Conservation (phyloP, 2,797 vertebrate genomes). For the Alexandromys oeconomus region DNA sequence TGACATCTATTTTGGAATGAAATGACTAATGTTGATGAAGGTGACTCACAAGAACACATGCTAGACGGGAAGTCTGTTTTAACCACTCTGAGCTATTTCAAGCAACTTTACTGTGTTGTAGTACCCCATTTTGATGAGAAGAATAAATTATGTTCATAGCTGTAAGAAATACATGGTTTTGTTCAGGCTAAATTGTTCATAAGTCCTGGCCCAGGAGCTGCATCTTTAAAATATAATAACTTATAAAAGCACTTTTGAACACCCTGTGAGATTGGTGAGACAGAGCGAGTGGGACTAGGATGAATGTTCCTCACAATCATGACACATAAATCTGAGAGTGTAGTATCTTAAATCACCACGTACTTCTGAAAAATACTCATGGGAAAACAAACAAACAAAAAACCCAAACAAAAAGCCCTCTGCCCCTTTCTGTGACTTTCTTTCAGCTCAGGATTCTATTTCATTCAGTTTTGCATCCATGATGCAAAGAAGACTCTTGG, state of each 20-base stretch:
- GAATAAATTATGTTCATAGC: not conserved
- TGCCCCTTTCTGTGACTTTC: not conserved
- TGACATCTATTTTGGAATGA: not conserved
- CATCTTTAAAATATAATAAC: not conserved
- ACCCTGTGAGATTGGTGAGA: too few species aligned
- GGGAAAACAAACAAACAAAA: not conserved
- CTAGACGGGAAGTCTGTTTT: not conserved
- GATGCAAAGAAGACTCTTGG: not conserved
- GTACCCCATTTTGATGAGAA: not conserved
- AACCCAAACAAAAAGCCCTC: not conserved
- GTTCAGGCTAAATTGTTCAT: accelerated
- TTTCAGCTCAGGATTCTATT: not conserved
- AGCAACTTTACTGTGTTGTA: not conserved
- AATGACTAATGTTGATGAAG: not conserved
- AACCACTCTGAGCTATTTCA: not conserved
- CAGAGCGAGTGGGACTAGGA: accelerated
- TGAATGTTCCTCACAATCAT: not conserved
- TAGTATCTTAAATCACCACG: not conserved
- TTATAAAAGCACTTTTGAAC: not conserved
- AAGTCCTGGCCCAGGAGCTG: not conserved
- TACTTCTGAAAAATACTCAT: not conserved
- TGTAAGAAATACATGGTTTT: not conserved
- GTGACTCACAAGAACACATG: not conserved
- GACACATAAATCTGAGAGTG: not conserved
- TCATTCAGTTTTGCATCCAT: not conserved